Conservation (phyloP, 2,888 invertebrate genomes). For the Andrena marginata region DNA sequence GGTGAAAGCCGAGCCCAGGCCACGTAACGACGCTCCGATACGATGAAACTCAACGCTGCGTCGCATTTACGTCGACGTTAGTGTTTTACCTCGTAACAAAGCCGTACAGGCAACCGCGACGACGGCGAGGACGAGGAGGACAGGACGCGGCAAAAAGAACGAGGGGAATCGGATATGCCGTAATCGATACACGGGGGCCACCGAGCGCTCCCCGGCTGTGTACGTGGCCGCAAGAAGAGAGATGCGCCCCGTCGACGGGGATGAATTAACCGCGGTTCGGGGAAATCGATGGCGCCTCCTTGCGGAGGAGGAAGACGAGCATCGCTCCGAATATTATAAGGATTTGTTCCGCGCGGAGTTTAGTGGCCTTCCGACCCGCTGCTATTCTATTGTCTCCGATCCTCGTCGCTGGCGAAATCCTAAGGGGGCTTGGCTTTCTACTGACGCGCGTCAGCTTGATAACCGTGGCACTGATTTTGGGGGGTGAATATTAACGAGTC, state of each 20-base stretch:
- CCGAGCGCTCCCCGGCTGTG: slow-evolving; percentile 32
- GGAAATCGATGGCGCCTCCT: slow-evolving; percentile 41
- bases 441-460: slow-evolving; percentile 3
- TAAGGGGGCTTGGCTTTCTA: background rate
- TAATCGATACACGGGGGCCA: slow-evolving; percentile 59
- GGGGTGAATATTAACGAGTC: slow-evolving; percentile 5
- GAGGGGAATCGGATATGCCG: slow-evolving; percentile 63
- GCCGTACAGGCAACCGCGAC: slow-evolving; percentile 31
- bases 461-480: background rate
- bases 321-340: slow-evolving; percentile 18
- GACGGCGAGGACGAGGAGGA: slow-evolving; percentile 21
- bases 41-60: slow-evolving; percentile 58
- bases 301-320: background rate
- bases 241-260: slow-evolving; percentile 43
- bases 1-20: slow-evolving; percentile 41
- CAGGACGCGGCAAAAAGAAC: slow-evolving; percentile 56
- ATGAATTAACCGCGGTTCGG: slow-evolving; percentile 52
- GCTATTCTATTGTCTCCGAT: background rate
- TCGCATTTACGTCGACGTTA: slow-evolving; percentile 64
- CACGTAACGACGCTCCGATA: slow-evolving; percentile 58
- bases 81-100: slow-evolving; percentile 62
- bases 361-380: background rate
- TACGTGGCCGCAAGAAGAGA: slow-evolving; percentile 48
- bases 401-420: background rate
- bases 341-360: slow-evolving; percentile 12